Evolutionary conservation across 2,113 vertebrate genomes (phyloP).

Genomic region (Cheilinus undulatus): DNA sequence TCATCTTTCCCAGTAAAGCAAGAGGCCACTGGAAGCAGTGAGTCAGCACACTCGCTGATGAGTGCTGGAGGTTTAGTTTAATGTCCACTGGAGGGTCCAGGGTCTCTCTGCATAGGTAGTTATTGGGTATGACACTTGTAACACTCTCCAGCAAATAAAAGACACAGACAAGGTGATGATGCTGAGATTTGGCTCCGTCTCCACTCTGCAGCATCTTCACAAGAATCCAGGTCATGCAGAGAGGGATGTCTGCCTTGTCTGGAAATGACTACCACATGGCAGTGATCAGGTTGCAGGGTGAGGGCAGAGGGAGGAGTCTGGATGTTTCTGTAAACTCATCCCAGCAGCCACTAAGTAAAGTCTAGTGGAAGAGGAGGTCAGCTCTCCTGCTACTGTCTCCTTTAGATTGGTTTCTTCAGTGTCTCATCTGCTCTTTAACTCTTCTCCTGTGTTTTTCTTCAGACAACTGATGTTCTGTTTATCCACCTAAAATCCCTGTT

Average conservation of each 20-base stretch:
- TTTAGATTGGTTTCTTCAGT: slow-evolving; percentile 4
- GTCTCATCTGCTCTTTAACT: neutral
- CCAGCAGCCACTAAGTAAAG: slow-evolving; percentile 67
- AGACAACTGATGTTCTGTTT: neutral
- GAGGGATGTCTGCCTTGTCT: slow-evolving; percentile 63
- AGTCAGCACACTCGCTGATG: slow-evolving; percentile 72
- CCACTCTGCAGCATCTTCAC: slow-evolving; percentile 64
- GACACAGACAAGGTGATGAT: slow-evolving; percentile 44
- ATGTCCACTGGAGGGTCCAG: neutral
- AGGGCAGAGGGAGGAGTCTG: slow-evolving; percentile 47
- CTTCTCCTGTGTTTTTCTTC: neutral
- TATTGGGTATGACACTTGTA: slow-evolving; percentile 5
- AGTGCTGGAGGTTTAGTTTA: slow-evolving; percentile 19
- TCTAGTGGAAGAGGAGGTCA: slow-evolving; percentile 49
- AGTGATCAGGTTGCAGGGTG: slow-evolving; percentile 72
- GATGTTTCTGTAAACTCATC: slow-evolving; percentile 74
- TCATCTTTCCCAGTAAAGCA: slow-evolving; percentile 61
- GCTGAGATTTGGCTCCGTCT: slow-evolving; percentile 51
- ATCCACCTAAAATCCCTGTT: neutral
- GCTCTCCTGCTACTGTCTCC: slow-evolving; percentile 17
- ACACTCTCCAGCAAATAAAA: slow-evolving; percentile 11
- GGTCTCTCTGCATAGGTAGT: neutral
- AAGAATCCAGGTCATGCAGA: slow-evolving; percentile 78
- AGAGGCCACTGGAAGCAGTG: slow-evolving; percentile 69
- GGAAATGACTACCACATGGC: slow-evolving; percentile 81